Percentiles rank a stretch among this genome's conserved stretches.
These are phyloP conservation scores for Columba livia DNA, from an alignment of 2,113 vertebrate genomes.

Conservation along the genomic window DNA sequence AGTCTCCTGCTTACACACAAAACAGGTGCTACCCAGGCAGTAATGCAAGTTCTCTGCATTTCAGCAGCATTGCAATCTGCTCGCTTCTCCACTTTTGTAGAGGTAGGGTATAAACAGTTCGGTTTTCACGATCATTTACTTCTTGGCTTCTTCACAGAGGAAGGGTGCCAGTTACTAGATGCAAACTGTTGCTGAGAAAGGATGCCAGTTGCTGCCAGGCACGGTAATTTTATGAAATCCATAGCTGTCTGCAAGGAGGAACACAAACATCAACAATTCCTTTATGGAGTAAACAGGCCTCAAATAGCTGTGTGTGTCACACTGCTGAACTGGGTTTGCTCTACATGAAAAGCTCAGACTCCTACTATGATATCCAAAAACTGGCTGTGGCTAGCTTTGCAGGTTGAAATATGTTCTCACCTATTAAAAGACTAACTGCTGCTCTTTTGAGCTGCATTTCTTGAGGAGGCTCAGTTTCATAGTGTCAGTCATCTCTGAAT, in stretches of 20 bases:
- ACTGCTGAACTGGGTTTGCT: neutral
- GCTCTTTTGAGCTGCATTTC: neutral
- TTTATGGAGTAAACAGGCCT: constrained; percentile 17
- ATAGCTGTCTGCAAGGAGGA: constrained; percentile 29
- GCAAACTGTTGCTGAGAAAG: constrained; percentile 55
- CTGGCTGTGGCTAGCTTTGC: neutral
- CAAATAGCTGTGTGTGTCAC: neutral
- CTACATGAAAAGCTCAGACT: neutral
- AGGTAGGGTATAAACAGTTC: constrained; percentile 43
- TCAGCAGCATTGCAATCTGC: constrained; percentile 36
- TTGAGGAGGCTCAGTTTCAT: neutral
- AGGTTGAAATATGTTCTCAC: neutral
- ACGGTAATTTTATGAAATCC: neutral
- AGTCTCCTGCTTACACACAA: neutral
- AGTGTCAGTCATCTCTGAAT: neutral
- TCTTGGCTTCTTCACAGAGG: constrained; percentile 38
- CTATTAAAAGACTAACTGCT: neutral
- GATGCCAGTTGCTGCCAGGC: constrained; percentile 52
- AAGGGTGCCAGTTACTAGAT: constrained; percentile 48
- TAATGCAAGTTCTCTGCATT: neutral
- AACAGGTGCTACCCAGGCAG: constrained; percentile 25
- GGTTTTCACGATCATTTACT: constrained; percentile 11
- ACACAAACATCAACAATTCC: constrained; percentile 50
- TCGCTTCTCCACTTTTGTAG: constrained; percentile 4
- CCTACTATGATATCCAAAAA: neutral